Base-by-base conservation (phyloP, 2,113 vertebrate species). In the Struthidea cinerea region DNA sequence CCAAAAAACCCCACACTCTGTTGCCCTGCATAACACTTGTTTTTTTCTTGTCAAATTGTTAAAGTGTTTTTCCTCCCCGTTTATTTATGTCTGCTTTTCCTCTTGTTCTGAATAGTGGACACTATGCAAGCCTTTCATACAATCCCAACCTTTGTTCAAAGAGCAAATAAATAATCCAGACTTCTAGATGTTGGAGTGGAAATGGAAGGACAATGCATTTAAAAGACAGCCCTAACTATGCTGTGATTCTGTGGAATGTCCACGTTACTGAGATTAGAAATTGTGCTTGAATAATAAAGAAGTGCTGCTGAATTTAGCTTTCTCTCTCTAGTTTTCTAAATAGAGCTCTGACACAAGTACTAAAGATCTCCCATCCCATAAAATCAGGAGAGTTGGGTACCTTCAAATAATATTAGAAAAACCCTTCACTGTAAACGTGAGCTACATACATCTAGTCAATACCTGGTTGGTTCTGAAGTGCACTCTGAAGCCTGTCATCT, bases 331-430 rank as follows among this genome's bases (percentile, higher is more conserved):
- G 39, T 52, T 93, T 87, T 89, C 56, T 89, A 70, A 81, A 84
- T 16, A 75, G 33, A 78, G 11, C 27, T 27, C 41, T 82, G 65
- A 85, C 33, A 63, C 5, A n/a, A 28, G 37, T 71, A 53, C 53
- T 61, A 41, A 64, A 96, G 50, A 74, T 85, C 14, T 13, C 44
- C 26, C 37, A 53, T 69, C 47, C 33, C 5, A 33, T 69, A 65
- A 91, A 91, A 75, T 53, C 1, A 3, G 44, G 37, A 63, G 55
- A 71, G 13, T 49, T 91, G 41, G 53, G 16, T 53, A 44, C n/a
- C n/a, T 83, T 94, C 46, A 92, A 80, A 69, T 88, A 78, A 41
- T 57, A 46, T 76, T 49, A 93, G 53, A 76, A 91, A 85, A 94
- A 23, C 37, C 41, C 41, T 73, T 85, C 20, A 46, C 32, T 79